Evolutionary conservation across 2,797 vertebrate genomes (phyloP), one percentile per base, ranked within the genome.

Genomic region (Tragelaphus oryx): DNA sequence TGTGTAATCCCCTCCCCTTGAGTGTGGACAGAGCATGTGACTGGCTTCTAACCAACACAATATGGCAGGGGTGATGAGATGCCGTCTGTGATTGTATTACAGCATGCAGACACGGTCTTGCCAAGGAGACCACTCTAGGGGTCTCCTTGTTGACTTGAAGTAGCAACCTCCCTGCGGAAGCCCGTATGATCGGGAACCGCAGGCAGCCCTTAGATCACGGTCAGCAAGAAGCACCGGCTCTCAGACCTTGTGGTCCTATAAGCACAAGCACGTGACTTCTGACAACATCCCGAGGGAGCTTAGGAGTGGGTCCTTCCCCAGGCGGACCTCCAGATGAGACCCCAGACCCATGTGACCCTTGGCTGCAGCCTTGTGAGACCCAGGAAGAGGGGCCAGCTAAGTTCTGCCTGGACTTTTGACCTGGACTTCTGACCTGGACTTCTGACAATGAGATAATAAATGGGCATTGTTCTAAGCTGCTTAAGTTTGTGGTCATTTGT

Each of bases 121-220:
- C 33, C 8, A 48, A 48, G 82, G 4, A 71, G 44, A 17, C 26
- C 62, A 12, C n/a, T 28, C 50, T 16, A 33, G 20, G 48, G 54
- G 60, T 41, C n/a, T 60, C 78, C 11, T 55, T 37, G 52, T 26
- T 71, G 18, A 6, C 37, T 11, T 46, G 18, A 37, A 81, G 33
- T 3, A 52, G 76, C 1, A 20, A 20, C 44, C 83, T 65, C 13
- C 10, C 8, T 3, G 6, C 26, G 4, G 68, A 80, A 48, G 24
- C 62, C 50, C 5, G 3, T 1, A 2, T 9, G 22, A 52, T 46
- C 0, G 6, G 60, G 60, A 50, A 18, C 41, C 2, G 4, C 17
- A 2, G 54, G 33, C 20, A 59, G 60, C 60, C 22, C 18, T 37
- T 11, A 68, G 18, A 68, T 12, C 22, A n/a, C 1, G 30, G 60